Percentiles rank a stretch among this genome's conserved stretches.
Conservation (phyloP, 53 echinoderm and acorn worm genomes). For the Echinometra lucunter region DNA sequence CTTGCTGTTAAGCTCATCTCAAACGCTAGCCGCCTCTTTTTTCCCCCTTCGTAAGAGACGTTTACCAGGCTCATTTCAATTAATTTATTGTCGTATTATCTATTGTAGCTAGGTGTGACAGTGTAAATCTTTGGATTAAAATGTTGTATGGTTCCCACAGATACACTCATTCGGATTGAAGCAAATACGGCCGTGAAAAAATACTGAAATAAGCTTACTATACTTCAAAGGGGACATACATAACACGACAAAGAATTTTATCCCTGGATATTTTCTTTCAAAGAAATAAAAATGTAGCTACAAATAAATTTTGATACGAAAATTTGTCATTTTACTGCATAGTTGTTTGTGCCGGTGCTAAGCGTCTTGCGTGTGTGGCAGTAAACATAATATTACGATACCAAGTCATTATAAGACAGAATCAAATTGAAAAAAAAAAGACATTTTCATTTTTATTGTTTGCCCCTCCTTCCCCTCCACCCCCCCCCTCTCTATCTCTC, state of each 20-base stretch:
- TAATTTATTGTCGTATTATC: slow-evolving; percentile 50
- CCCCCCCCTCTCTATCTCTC: neutral
- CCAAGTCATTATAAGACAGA: too few relatives aligned
- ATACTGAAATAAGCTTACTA: neutral
- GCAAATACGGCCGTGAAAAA: neutral
- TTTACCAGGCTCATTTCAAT: slow-evolving; percentile 50
- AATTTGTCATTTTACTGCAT: neutral
- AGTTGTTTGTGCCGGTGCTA: neutral
- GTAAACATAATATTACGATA: neutral
- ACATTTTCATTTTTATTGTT: neutral
- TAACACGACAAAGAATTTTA: neutral
- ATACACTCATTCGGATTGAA: neutral
- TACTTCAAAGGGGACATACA: neutral
- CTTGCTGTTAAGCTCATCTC: slow-evolving; percentile 10
- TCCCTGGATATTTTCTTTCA: neutral
- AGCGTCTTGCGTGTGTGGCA: neutral
- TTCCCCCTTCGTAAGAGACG: slow-evolving; percentile 11
- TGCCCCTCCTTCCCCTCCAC: neutral
- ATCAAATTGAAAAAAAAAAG: neutral
- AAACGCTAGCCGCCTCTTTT: slow-evolving; percentile 26
- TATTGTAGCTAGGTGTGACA: slow-evolving; percentile 31
- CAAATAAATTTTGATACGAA: neutral
- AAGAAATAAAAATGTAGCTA: neutral
- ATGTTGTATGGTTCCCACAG: neutral
- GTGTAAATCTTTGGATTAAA: slow-evolving; percentile 37